Evolutionary conservation across 2,113 vertebrate species (phyloP).

Genomic region (Gallinago paraguaiae): DNA sequence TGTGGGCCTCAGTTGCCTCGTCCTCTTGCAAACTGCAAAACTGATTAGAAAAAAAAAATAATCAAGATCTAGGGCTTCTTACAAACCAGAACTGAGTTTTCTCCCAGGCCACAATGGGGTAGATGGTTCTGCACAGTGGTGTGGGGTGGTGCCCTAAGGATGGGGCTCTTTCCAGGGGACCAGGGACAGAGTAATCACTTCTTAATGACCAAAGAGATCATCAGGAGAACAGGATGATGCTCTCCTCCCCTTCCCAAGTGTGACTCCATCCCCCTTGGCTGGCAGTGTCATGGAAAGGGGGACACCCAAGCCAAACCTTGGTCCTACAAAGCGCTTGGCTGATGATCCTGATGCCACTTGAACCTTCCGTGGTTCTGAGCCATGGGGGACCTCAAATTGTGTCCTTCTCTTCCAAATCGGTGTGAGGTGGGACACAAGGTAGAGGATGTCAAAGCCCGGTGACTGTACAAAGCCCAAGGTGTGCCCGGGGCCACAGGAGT

Average conservation of each 20-base stretch:
- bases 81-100: neutral
- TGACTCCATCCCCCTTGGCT: neutral
- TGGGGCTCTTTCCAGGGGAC: neutral
- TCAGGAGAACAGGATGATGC: neutral
- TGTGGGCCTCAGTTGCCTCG: neutral
- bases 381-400: neutral
- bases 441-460: neutral
- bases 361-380: neutral
- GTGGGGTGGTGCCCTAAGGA: neutral
- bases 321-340: neutral
- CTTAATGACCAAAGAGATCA: neutral
- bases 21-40: neutral
- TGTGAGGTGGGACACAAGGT: neutral
- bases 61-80: neutral
- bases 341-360: neutral
- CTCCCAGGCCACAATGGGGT: neutral
- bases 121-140: neutral
- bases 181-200: neutral
- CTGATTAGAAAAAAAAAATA: neutral
- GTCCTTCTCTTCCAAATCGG: neutral
- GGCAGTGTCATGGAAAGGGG: fast-evolving
- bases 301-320: neutral
- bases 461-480: fast-evolving
- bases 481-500: neutral
- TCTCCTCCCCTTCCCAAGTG: neutral